Evolutionary conservation across 1,140 invertebrate genomes (phyloP).

Genomic region (Solenopsis invicta): DNA sequence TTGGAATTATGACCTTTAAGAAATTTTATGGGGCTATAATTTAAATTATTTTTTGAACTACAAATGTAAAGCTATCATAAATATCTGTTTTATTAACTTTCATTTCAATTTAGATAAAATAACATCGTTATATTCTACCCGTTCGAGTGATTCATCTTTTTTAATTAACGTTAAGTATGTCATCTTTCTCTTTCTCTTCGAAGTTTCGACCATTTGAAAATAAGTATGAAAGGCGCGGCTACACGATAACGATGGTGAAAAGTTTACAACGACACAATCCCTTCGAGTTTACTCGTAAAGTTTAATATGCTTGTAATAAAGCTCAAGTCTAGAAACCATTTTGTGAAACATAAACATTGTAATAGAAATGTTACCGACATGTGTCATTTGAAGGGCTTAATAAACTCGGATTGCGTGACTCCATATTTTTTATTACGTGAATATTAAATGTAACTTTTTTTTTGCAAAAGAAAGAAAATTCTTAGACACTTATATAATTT

Average conservation of each 20-base stretch:
- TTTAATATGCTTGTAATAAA: constrained; percentile 37
- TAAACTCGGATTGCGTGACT: neutral
- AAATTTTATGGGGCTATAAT: neutral
- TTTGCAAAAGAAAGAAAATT: neutral
- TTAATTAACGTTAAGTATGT: neutral
- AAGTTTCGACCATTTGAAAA: constrained; percentile 6
- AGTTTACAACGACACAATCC: constrained; percentile 22
- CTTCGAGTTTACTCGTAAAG: constrained; percentile 41
- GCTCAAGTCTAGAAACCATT: constrained; percentile 1
- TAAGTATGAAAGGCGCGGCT: constrained; percentile 11
- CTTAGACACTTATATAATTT: neutral
- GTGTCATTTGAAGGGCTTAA: neutral
- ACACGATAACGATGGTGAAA: constrained; percentile 11
- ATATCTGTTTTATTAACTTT: neutral
- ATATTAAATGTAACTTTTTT: constrained; percentile 8
- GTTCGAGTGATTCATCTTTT: neutral
- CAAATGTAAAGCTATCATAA: neutral
- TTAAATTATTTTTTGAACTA: constrained; percentile 8
- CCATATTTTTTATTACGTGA: constrained; percentile 3
- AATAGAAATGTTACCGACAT: constrained; percentile 18
- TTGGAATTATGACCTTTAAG: neutral
- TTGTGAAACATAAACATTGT: constrained; percentile 5
- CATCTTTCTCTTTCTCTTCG: neutral
- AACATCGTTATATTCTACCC: neutral
- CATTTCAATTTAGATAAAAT: constrained; percentile 20